Conservation (phyloP, 2,113 vertebrate genomes). For the Poecilia latipinna region DNA sequence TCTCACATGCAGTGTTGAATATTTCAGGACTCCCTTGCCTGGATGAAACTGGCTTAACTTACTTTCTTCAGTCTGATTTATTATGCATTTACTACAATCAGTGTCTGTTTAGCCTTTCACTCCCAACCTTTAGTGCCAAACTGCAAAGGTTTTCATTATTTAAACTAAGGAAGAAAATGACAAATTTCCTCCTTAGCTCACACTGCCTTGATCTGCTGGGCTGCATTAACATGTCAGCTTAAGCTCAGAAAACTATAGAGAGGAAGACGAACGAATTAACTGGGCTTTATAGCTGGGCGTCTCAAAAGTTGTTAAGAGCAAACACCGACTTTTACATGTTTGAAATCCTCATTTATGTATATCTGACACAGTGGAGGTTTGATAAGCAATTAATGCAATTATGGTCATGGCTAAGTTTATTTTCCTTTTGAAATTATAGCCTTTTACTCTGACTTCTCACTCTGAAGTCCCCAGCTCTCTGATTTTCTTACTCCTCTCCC, state of each 20-base stretch:
- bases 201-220: background rate
- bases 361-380: background rate
- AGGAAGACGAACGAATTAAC: background rate
- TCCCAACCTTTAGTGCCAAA: no score
- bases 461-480: slow-evolving; percentile 32
- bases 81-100: no score
- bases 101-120: no score
- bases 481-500: slow-evolving; percentile 8
- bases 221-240: background rate
- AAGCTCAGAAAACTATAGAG: background rate
- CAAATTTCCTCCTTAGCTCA: no score
- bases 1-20: no score
- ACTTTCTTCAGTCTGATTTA: no score
- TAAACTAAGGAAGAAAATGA: no score
- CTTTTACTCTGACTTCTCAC: slow-evolving; percentile 19
- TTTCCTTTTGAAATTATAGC: slow-evolving; percentile 10
- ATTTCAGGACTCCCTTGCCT: no score
- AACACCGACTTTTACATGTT: background rate
- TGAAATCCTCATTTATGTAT: slow-evolving; percentile 1
- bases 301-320: background rate
- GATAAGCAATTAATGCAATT: slow-evolving; percentile 10
- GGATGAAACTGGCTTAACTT: no score
- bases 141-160: no score
- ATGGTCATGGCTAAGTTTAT: slow-evolving; percentile 3
- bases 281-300: background rate